Evolutionary conservation across 2,113 vertebrate species (phyloP).

Genomic region (Meleagris gallopavo): DNA sequence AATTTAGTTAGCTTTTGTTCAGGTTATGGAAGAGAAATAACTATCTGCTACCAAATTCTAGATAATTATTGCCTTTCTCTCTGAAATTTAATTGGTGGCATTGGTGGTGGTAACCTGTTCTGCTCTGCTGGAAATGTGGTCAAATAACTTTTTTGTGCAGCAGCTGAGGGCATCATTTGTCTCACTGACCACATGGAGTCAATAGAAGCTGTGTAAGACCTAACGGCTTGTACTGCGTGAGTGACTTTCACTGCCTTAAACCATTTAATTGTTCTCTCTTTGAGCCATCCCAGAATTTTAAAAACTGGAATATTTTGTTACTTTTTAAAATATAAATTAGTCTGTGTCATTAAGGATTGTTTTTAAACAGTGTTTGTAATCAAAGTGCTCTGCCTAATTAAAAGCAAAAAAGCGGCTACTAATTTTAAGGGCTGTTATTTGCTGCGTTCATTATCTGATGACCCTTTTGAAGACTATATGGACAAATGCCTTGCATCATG

Average conservation of each 20-base stretch:
- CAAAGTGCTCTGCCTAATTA: neutral
- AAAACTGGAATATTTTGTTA: neutral
- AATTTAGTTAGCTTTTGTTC: neutral
- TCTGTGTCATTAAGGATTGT: neutral
- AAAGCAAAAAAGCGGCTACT: neutral
- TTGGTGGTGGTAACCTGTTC: neutral
- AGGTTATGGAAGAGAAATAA: neutral
- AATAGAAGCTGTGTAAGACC: neutral
- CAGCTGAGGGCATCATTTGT: neutral
- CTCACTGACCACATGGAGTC: neutral
- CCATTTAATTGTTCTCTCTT: neutral
- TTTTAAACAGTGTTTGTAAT: neutral
- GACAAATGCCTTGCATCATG: neutral
- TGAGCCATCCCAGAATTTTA: neutral
- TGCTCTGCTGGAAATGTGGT: neutral
- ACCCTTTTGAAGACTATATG: neutral
- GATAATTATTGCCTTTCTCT: neutral
- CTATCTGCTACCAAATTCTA: neutral
- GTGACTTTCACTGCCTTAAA: neutral
- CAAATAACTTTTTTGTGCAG: neutral
- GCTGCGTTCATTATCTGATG: neutral
- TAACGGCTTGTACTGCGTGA: neutral
- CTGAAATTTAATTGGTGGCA: neutral
- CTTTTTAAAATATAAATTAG: neutral
- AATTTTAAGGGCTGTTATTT: neutral